Evolutionary conservation across 2,888 invertebrate genomes (phyloP), one percentile per base, ranked within the genome.

Genomic region (Trichogramma dendrolimi): DNA sequence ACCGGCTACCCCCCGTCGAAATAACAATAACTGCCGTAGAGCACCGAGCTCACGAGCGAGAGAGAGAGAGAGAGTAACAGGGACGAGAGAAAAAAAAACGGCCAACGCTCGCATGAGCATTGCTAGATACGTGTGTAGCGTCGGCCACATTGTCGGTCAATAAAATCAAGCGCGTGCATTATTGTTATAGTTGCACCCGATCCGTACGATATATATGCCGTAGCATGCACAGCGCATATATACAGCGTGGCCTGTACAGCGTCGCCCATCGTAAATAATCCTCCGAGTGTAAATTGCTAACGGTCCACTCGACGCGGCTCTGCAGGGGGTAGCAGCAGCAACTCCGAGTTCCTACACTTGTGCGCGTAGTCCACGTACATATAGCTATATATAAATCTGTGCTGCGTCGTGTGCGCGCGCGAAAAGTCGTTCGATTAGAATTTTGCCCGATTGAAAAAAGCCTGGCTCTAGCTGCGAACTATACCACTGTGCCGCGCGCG

Each of bases 361-460:
- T 2, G 27, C 27, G 27, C 27, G 27, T 27, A 27, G 27, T 27
- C 27, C 27, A 27, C 27, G 27, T 27, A 27, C 27, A 27, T 27
- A 27, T 27, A 27, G 27, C 27, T 27, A 27, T 27, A 60, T 49
- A 56, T 59, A 62, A 55, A 62, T 56, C 55, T 59, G 58, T 14
- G 27, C 6, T 7, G 39, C 10, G 11, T 49, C 10, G 41, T 27
- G 1, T 1, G n/a, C 38, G 50, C 41, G 43, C 38, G 42, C 40
- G 44, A 60, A 63, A 63, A 40, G 39, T 57, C 44, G 52, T 54
- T 63, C 50, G 55, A 63, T 63, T 60, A 63, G 53, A 63, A 60
- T 59, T 59, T 61, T 59, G 8, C 14, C 51, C 55, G 55, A 55
- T 58, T 53, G 55, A 47, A 53, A 55, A 58, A 50, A 38, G 42